phyloP scores from a whole-genome alignment of 2,888 invertebrate genomes.

The Molanna angustata region DNA sequence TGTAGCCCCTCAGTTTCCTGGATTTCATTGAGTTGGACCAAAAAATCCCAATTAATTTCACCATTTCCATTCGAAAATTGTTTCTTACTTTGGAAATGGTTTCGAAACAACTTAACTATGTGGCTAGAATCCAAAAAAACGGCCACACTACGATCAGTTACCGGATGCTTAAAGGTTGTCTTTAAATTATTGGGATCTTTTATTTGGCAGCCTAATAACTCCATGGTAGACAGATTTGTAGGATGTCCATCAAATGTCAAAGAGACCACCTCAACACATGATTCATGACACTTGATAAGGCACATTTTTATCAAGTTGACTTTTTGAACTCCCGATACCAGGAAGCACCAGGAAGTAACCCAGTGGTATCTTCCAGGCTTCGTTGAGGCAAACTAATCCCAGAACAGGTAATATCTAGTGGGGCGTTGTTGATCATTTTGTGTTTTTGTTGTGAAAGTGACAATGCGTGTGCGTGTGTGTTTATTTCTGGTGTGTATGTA shows the following conservation, averaged over 20 bases:
- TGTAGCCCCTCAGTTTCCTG: conserved; percentile 2
- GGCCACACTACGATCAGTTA: not conserved
- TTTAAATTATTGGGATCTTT: not conserved
- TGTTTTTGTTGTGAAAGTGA: no score
- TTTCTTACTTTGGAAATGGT: not conserved
- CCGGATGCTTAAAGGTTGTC: not conserved
- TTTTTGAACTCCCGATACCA: no score
- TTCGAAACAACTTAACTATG: not conserved
- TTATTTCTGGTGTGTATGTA: no score
- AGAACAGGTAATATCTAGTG: no score
- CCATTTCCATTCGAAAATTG: not conserved
- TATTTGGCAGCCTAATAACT: not conserved
- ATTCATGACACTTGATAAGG: not conserved
- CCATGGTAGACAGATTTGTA: not conserved
- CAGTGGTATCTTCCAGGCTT: not conserved
- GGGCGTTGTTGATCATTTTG: no score
- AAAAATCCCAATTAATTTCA: not conserved
- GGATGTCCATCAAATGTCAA: not conserved
- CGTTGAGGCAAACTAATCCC: not conserved
- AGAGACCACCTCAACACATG: not conserved
- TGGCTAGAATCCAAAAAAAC: not conserved
- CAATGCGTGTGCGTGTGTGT: no score
- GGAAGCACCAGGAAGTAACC: not conserved
- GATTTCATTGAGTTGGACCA: not conserved
- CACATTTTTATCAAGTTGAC: not conserved